Percentiles rank a stretch among this genome's conserved stretches.
phyloP scores from a whole-genome alignment of 2,888 invertebrate species.

The Caenorhabditis uteleia region DNA sequence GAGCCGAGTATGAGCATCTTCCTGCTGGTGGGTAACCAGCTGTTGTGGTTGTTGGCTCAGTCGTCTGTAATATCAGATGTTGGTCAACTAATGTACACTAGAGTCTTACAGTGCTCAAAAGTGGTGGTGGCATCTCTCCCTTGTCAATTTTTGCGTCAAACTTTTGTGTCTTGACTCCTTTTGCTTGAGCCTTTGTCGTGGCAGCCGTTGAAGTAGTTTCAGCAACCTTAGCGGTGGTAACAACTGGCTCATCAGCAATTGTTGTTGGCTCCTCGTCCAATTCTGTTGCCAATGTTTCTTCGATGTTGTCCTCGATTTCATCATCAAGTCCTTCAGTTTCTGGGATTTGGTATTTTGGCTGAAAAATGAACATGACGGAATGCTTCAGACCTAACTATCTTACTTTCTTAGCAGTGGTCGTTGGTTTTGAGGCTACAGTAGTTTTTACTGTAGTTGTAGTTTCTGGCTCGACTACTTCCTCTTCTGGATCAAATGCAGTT shows the following conservation, averaged over 20 bases:
- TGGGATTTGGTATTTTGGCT: constrained; percentile 42
- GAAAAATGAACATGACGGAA: neutral
- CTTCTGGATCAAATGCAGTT: neutral
- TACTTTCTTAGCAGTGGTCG: neutral
- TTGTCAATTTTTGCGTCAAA: constrained; percentile 47
- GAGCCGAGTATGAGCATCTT: constrained; percentile 63
- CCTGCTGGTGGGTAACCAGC: constrained; percentile 61
- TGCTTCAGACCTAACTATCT: neutral
- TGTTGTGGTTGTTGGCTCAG: constrained; percentile 39
- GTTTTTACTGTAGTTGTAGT: too few species aligned
- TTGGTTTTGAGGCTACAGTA: too few species aligned
- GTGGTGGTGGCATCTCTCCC: constrained; percentile 31
- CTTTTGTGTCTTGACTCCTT: constrained; percentile 48
- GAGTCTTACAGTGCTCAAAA: constrained; percentile 23
- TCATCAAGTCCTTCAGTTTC: constrained; percentile 55
- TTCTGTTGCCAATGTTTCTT: constrained; percentile 18
- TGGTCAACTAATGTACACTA: neutral
- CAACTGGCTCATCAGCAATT: constrained; percentile 10
- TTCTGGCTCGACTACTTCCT: neutral
- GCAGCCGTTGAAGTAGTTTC: constrained; percentile 10
- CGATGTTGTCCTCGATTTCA: constrained; percentile 38
- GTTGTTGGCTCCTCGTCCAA: constrained; percentile 7
- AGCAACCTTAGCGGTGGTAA: constrained; percentile 2
- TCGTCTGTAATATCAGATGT: constrained; percentile 11
- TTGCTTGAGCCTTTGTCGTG: constrained; percentile 20